These are phyloP conservation scores for Hoplodrina ambigua DNA, from an alignment of 2,888 invertebrate species.

Conservation along the genomic window DNA sequence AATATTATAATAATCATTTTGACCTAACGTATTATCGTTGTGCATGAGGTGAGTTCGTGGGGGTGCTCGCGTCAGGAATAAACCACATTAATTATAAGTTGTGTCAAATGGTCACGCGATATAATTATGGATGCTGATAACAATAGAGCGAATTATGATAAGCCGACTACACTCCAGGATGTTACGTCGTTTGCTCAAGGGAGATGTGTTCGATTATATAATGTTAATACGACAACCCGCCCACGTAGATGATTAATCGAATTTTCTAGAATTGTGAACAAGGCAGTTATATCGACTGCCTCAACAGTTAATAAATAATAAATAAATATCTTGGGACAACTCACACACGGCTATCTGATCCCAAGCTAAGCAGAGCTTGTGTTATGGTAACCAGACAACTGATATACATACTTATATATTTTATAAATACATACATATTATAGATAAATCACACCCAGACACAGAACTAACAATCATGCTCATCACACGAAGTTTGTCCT, in stretches of 20 bases:
- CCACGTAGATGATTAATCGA: slow-evolving; percentile 18
- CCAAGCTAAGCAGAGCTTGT: no score
- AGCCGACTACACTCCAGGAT: slow-evolving; percentile 33
- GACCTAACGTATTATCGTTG: slow-evolving; percentile 79
- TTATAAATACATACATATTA: no score
- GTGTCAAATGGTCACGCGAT: slow-evolving; percentile 67
- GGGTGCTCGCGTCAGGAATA: slow-evolving; percentile 76
- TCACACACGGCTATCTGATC: no score
- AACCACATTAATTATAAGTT: slow-evolving; percentile 63
- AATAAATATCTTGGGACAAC: no score
- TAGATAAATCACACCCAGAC: no score
- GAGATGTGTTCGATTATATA: slow-evolving; percentile 39
- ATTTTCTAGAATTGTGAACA: slow-evolving; percentile 25
- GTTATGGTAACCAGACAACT: no score
- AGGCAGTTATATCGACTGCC: not conserved
- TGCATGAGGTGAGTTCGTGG: slow-evolving; percentile 86
- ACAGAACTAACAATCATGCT: no score
- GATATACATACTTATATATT: no score
- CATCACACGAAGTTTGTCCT: no score
- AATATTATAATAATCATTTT: slow-evolving; percentile 66
- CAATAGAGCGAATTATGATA: slow-evolving; percentile 52
- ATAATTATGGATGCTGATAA: slow-evolving; percentile 57
- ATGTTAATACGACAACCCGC: slow-evolving; percentile 7
- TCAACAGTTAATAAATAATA: no score
- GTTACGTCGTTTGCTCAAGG: slow-evolving; percentile 29